These are phyloP conservation scores for Drosophila setosimentum DNA, from an alignment of 2,888 invertebrate species.

Conservation along the genomic window DNA sequence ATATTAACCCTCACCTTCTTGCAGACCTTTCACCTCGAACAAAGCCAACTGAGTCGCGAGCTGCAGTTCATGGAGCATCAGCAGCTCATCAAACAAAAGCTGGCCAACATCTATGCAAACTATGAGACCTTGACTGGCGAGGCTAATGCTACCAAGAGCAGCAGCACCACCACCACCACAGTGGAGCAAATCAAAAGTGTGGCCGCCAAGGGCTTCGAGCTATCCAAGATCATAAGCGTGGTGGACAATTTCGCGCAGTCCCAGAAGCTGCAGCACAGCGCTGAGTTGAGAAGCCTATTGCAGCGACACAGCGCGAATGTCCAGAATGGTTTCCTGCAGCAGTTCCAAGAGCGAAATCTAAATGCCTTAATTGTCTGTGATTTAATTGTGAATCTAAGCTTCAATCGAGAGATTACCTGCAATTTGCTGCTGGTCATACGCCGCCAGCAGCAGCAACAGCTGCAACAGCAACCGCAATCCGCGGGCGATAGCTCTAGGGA, in stretches of 20 bases:
- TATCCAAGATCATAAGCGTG: slow-evolving; percentile 88
- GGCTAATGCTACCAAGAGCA: slow-evolving; percentile 10
- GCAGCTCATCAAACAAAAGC: slow-evolving; percentile 82
- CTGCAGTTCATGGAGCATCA: slow-evolving; percentile 90
- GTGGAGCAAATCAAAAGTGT: slow-evolving; percentile 86
- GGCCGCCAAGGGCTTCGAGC: slow-evolving; percentile 87
- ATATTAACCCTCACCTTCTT: slow-evolving; percentile 69
- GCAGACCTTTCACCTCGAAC: slow-evolving; percentile 90
- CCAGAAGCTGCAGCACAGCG: slow-evolving; percentile 74
- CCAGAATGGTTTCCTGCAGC: slow-evolving; percentile 79
- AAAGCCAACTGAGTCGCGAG: slow-evolving; percentile 88
- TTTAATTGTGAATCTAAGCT: slow-evolving; percentile 82
- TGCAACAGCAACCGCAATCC: slow-evolving; percentile 4
- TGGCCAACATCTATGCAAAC: slow-evolving; percentile 80
- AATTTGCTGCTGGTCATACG: slow-evolving; percentile 82
- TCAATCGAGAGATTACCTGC: slow-evolving; percentile 83
- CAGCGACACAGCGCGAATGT: slow-evolving; percentile 74
- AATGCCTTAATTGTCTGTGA: slow-evolving; percentile 83
- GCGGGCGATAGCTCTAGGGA: slow-evolving; percentile 11
- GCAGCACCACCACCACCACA: slow-evolving; percentile 65
- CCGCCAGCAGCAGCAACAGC: slow-evolving; percentile 73
- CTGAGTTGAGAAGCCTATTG: slow-evolving; percentile 72
- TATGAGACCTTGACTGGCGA: slow-evolving; percentile 75
- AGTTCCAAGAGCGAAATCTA: slow-evolving; percentile 78
- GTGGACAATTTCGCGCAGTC: slow-evolving; percentile 87